Base-by-base conservation (phyloP, 2,888 invertebrate species). In the Megamerina dolium region DNA sequence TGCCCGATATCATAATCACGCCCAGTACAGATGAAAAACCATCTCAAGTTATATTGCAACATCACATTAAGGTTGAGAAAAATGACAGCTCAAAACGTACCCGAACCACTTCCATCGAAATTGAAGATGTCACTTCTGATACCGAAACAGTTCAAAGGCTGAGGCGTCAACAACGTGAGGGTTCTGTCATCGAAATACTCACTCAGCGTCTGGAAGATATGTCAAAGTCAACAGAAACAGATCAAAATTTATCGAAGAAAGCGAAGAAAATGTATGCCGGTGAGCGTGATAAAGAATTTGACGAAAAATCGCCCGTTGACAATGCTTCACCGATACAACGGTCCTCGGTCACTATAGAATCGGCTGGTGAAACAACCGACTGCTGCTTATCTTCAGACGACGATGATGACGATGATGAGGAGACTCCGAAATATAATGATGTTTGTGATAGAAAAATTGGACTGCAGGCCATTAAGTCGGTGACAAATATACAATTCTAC, bases 401-500 rank as follows among this genome's bases (percentile, higher is more conserved):
- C 34, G 34, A 41, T 4, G 49, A 50, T 16, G 18, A 37, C 1
- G 45, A 45, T 6, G 48, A 43, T n/a, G 52, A 46, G 2, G 42
- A 44, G 5, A 50, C 49, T n/a, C 46, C 53, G 5, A 58, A 59
- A 4, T n/a, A n/a, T n/a, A n/a, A n/a, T n/a, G 55, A 56, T 14
- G 50, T 49, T 1, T 56, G 59, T n/a, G 53, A 51, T 5, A 52
- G 55, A 1, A 61, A 57, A 19, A 49, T 52, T 32, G 48, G 38
- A 0, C 17, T 78, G 12, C 68, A 73, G 53, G 70, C 77, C 3
- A 75, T 77, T 27, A 72, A 71, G 50, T 78, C 77, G 1, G 77
- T 78, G 2, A 70, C 73, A 16, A 74, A 78, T 57, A 73, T 78
- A 10, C 73, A 74, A 39, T 59, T 75, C 17, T 78, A 68, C 43